Percentiles rank a stretch among this genome's conserved stretches.
Conservation (phyloP, 2,113 vertebrate species). For the Petrocephalus microphthalmus region DNA sequence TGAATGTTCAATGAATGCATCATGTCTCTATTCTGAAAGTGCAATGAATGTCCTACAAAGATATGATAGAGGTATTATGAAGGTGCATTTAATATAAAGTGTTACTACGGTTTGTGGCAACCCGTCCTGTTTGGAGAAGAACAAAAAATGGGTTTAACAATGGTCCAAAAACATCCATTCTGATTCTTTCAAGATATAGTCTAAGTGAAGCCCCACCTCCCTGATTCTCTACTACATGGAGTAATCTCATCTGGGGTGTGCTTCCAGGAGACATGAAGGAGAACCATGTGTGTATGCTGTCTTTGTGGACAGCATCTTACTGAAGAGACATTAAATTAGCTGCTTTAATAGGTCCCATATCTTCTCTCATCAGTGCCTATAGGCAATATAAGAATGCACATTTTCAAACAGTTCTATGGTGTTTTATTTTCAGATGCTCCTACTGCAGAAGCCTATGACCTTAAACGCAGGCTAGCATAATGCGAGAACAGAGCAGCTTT, state of each 20-base stretch:
- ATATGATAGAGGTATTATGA: background rate
- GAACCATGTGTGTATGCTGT: background rate
- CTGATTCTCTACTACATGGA: background rate
- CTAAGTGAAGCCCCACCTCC: background rate
- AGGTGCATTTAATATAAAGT: background rate
- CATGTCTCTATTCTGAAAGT: too few relatives aligned
- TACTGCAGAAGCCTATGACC: background rate
- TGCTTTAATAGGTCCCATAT: background rate
- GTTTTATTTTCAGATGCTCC: constrained; percentile 12
- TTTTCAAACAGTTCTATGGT: background rate
- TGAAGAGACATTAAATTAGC: background rate
- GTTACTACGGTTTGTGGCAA: background rate
- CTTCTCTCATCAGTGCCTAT: background rate
- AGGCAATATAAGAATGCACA: background rate
- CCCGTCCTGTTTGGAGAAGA: background rate
- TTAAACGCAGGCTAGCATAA: background rate
- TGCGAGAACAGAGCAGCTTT: background rate
- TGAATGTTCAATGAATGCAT: background rate
- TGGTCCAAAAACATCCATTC: background rate
- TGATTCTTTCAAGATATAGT: background rate
- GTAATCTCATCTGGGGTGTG: background rate
- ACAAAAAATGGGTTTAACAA: background rate
- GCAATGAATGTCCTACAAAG: background rate
- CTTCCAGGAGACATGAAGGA: background rate
- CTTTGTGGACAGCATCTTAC: background rate